Base-by-base conservation (phyloP, 2,113 vertebrate species). In the Potamarius usumacintae region DNA sequence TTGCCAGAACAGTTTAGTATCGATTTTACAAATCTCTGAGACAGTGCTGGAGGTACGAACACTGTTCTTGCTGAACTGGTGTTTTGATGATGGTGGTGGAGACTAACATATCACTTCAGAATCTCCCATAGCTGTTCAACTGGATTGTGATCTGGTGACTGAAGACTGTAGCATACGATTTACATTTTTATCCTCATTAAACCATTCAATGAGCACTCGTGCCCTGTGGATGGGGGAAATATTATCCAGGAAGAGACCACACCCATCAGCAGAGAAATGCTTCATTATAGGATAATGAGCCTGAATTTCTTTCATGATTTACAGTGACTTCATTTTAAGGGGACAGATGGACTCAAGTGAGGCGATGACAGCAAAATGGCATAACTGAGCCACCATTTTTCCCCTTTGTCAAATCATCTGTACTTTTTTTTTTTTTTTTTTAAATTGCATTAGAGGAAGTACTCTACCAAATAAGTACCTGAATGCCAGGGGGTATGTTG, bases 401-500 rank as follows among this genome's bases (percentile, higher is more conserved):
- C 1, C 1, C 71, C 27, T 0, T 74, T 76, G 9, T 25, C 4
- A 55, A 42, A 25, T 78, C 50, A 78, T 78, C 25, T 79, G 7
- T 20, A 15, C 22, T 53, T 53, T 71, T 25, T 53, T 79, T 25
- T 55, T 55, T 72, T n/a, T 30, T 30, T 30, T 30, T n/a, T n/a
- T n/a, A 30, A 55, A 27, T 4, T 30, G 9, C 55, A n/a, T 77
- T 53, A 78, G 50, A 53, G 10, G 8, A 53, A 12, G 50, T 5
- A 48, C 6, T 42, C 10, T 11, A 76, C 11, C 8, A 60, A 60
- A 81, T 34, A 82, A 88, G 1, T 89, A 98, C 98, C 97, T 99
- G 98, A 91, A 99, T 96, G 85, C 98, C 98, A 0, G 98, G 97
- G 4, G 97, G 96, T 88, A 99, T 99, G 92, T 97, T 98, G 93